Base-by-base conservation (phyloP, 2,797 vertebrate genomes). In the Argya squamiceps region DNA sequence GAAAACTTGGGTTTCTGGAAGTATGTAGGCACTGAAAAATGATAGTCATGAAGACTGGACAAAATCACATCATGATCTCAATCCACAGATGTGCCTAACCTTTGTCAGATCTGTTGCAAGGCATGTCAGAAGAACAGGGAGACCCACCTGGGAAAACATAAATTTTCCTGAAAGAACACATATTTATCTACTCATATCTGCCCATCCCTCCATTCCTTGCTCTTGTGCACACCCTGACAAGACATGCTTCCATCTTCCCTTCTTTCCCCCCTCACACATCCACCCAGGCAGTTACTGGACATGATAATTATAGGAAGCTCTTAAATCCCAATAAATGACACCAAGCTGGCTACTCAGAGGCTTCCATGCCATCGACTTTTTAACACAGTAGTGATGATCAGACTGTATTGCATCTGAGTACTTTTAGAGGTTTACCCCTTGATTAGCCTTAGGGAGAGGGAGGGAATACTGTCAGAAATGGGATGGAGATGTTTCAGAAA, bases 301-400 rank as follows among this genome's bases (percentile, higher is more conserved):
- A 30, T 71, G 53, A 92, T 92, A 96, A 96, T 94, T 95, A 90
- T 39, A 64, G 73, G 78, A 95, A 92, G 73, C 85, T 88, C 85
- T 94, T 88, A 96, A 94, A 93, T 93, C 90, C 59, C 75, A 94
- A 85, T 93, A 95, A 95, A 93, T 85, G 77, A 52, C 18, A 81
- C 55, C 79, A 90, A 94, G 83, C 83, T 81, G 76, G 90, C 90
- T 90, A 90, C 52, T 95, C 69, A 86, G 44, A 69, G 68, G 60
- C 62, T 86, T 90, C 56, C 46, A 39, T 64, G 46, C n/a, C 36
- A 60, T 75, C 1, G 24, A 81, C 69, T 94, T 93, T 88, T 62
- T 90, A 75, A 75, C 77, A 94, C 19, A 64, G n/a, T 64, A 74
- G 74, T 56, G 52, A 44, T 94, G 81, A 79, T 93, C 79, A 84